Conservation (phyloP, 2,888 invertebrate species). For the Thera britannica region DNA sequence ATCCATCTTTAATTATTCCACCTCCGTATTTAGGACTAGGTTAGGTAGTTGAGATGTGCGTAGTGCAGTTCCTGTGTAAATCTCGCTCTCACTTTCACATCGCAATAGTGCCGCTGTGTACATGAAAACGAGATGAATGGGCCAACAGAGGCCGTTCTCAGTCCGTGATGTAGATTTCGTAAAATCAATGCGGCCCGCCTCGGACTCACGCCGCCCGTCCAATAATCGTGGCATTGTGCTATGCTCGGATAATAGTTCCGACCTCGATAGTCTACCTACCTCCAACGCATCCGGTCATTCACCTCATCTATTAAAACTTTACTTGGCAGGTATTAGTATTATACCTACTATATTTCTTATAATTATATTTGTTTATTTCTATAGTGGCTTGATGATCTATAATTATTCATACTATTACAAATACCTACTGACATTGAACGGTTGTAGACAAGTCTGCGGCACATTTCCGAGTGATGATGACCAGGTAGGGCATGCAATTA, state of each 20-base stretch:
- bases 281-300: constrained; percentile 57
- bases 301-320: constrained; percentile 68
- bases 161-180: constrained; percentile 79
- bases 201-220: constrained; percentile 62
- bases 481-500: too few species aligned
- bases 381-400: constrained; percentile 9
- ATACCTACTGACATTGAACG: constrained; percentile 11
- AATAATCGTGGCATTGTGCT: constrained; percentile 78
- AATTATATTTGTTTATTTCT: constrained; percentile 23
- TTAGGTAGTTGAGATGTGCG: constrained; percentile 60
- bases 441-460: constrained; percentile 13
- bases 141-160: constrained; percentile 77
- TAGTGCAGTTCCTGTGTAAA: constrained; percentile 76
- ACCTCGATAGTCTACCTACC: constrained; percentile 56
- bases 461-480: not conserved
- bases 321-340: constrained; percentile 47
- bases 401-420: constrained; percentile 7
- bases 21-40: constrained; percentile 65
- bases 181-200: constrained; percentile 80
- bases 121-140: constrained; percentile 84
- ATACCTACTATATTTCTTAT: constrained; percentile 49
- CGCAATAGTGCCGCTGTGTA: constrained; percentile 77
- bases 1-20: constrained; percentile 62
- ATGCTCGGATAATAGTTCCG: constrained; percentile 68
- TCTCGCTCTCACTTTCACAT: constrained; percentile 83